Evolutionary conservation across 2,888 invertebrate genomes (phyloP).

Genomic region (Stenodera caucasica): DNA sequence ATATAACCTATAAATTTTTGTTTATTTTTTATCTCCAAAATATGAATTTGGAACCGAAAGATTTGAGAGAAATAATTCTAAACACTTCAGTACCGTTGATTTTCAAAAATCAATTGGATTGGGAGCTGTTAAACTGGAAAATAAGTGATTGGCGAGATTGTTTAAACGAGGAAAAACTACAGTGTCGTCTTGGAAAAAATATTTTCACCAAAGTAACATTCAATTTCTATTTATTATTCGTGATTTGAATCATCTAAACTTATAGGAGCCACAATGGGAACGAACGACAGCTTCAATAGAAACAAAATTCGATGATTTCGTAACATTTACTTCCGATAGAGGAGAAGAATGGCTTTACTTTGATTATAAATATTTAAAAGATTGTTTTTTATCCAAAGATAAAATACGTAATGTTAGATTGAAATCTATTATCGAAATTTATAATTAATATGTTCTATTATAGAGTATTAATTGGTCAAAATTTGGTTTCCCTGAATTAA

Average conservation of each 20-base stretch:
- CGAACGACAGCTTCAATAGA: conserved; percentile 63
- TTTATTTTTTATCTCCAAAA: background rate
- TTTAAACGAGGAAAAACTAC: conserved; percentile 61
- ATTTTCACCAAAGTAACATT: conserved; percentile 48
- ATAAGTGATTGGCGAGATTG: conserved; percentile 63
- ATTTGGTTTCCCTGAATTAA: conserved; percentile 72
- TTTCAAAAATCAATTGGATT: conserved; percentile 60
- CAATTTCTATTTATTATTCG: conserved; percentile 7
- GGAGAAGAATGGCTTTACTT: conserved; percentile 74
- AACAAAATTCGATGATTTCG: conserved; percentile 68
- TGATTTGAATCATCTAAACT: conserved; percentile 9
- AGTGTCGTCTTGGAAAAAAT: conserved; percentile 60
- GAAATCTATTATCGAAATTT: conserved; percentile 50
- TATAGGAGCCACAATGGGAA: conserved; percentile 78
- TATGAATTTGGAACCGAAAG: conserved; percentile 10
- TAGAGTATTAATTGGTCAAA: conserved; percentile 64
- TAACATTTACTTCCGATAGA: conserved; percentile 50
- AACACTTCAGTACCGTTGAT: conserved; percentile 57
- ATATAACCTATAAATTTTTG: too few relatives aligned
- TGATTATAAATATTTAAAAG: conserved; percentile 80
- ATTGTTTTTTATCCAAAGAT: conserved; percentile 59
- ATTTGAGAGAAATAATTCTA: conserved; percentile 31
- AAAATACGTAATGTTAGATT: conserved; percentile 15
- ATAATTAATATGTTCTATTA: conserved; percentile 24
- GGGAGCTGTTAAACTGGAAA: conserved; percentile 64